Base-by-base conservation (phyloP, 1,140 invertebrate genomes). In the Pseudachorutes palmiensis region DNA sequence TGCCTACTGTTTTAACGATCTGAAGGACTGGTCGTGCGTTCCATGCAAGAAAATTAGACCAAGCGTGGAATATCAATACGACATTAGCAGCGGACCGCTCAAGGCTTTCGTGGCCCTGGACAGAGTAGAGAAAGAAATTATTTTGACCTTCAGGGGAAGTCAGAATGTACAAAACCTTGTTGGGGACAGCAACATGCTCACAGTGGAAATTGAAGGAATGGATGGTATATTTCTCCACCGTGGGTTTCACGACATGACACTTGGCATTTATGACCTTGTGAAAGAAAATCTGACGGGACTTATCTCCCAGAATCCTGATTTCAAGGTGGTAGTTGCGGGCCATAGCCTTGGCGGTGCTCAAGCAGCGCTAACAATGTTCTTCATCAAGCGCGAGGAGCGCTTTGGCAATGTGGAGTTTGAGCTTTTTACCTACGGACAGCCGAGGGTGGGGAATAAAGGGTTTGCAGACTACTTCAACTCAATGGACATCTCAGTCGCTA, bases 271-370 rank as follows among this genome's bases (percentile, higher is more conserved):
- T 22, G 5, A 14, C 51, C 5, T 5, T 12, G 14, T 26, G 26
- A 57, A 57, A 9, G 5, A n/a, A 57, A n/a, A n/a, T 5, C 24
- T 14, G 24, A 5, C 24, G 3, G 12, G 24, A 12, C 26, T 14
- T 14, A n/a, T 57, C 5, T 22, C 5, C 3, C 3, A 12, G 26
- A 14, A n/a, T 26, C 51, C 26, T 5, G 51, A 57, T 14, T 57
- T 9, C 51, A 26, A 57, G 5, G 14, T 57, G 51, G 9, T 57
- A 9, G 3, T 57, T 5, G 26, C 24, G 5, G 51, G 51, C 26
- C 51, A 57, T 57, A 57, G 51, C 51, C 51, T 57, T 5, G 51
- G 51, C 9, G 36, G 9, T 45, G 36, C 36, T 45, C 36, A 45
- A 45, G 36, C 36, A 45, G 36, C 36, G 24, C 26, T 26, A 57